phyloP scores from a whole-genome alignment of 1,140 invertebrate genomes.

The Aphaenogaster rudis region DNA sequence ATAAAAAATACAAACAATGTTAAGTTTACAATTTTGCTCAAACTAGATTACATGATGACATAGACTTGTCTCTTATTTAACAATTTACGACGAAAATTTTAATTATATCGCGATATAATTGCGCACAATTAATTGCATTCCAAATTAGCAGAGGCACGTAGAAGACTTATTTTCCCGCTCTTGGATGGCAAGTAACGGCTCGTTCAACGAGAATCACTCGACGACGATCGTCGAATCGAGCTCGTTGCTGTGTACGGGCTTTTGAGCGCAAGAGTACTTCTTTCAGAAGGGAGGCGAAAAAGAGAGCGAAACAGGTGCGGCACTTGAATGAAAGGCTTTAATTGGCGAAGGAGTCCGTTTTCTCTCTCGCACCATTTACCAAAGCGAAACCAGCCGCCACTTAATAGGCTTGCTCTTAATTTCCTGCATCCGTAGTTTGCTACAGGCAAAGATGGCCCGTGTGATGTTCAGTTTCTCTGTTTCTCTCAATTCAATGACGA shows the following conservation, averaged over 20 bases:
- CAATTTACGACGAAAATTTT: neutral
- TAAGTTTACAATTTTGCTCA: neutral
- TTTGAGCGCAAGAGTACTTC: constrained; percentile 39
- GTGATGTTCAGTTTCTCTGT: constrained; percentile 14
- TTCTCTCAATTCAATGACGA: constrained; percentile 22
- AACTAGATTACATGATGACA: neutral
- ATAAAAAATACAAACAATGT: neutral
- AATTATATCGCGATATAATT: constrained; percentile 14
- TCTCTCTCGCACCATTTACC: neutral
- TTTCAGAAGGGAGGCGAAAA: constrained; percentile 11
- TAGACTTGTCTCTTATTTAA: neutral
- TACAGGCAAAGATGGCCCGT: neutral
- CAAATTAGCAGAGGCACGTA: constrained; percentile 14
- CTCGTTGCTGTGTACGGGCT: constrained; percentile 4
- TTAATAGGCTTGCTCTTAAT: constrained; percentile 51
- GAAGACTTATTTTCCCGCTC: constrained; percentile 2
- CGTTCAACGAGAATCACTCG: constrained; percentile 32
- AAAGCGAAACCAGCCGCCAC: constrained; percentile 20
- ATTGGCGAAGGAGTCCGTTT: constrained; percentile 27
- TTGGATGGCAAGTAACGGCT: neutral
- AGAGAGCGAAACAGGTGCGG: constrained; percentile 27
- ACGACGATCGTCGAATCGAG: constrained; percentile 43
- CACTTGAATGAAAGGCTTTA: constrained; percentile 56
- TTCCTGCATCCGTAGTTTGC: neutral
- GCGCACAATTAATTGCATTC: neutral